These are phyloP conservation scores for Drosophila meridiana DNA, from an alignment of 2,888 invertebrate species.

Conservation along the genomic window DNA sequence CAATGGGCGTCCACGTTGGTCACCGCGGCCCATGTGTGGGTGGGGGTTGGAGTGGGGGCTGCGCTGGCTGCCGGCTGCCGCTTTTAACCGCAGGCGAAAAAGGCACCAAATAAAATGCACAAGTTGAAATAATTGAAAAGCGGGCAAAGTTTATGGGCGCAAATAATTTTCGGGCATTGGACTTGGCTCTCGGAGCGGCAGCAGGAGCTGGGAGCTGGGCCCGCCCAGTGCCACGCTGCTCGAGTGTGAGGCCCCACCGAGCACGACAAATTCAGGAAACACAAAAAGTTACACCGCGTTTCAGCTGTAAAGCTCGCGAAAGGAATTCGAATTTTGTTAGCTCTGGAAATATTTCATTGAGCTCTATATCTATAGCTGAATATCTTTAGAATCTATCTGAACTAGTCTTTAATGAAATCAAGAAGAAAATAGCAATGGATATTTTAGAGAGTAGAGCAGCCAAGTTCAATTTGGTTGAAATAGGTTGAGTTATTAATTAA, in stretches of 20 bases:
- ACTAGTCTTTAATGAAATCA: neutral
- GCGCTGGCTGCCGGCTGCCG: constrained; percentile 6
- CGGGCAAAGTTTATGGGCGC: constrained; percentile 67
- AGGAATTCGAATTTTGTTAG: neutral
- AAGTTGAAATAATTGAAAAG: constrained; percentile 72
- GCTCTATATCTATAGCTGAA: neutral
- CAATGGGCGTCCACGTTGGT: constrained; percentile 31
- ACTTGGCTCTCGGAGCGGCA: constrained; percentile 5
- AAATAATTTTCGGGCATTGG: constrained; percentile 60
- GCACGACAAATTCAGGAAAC: constrained; percentile 1
- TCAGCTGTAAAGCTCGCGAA: neutral
- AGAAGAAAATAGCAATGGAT: neutral
- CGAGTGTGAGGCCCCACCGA: neutral
- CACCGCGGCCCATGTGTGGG: constrained; percentile 51
- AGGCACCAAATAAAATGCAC: constrained; percentile 56
- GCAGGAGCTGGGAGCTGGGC: neutral
- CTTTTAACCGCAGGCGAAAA: constrained; percentile 57
- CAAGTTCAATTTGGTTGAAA: neutral
- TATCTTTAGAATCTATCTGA: neutral
- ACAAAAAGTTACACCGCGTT: neutral
- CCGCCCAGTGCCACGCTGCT: neutral
- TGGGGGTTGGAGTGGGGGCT: neutral
- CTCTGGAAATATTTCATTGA: neutral
- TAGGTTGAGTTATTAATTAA: neutral
- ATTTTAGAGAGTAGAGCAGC: neutral